Percentiles rank a stretch among this genome's conserved stretches.
phyloP scores from a whole-genome alignment of 2,113 vertebrate genomes.

The Sceloporus undulatus region DNA sequence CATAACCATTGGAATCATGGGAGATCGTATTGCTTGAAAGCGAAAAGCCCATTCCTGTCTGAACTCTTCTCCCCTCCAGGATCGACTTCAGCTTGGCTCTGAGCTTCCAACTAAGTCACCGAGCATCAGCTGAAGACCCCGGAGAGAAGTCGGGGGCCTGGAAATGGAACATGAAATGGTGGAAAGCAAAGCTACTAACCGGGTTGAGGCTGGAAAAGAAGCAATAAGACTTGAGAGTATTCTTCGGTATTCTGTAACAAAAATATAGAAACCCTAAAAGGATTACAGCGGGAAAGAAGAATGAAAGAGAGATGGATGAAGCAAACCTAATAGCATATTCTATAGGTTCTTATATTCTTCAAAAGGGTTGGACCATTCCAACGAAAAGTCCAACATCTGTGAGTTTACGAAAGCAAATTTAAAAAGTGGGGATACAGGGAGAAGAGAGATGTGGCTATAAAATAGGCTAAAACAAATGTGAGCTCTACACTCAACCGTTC shows the following conservation, averaged over 20 bases:
- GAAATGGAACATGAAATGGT: background rate
- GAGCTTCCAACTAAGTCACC: slow-evolving; percentile 52
- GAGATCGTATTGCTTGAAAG: slow-evolving; percentile 69
- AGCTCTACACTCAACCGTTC: too few relatives aligned
- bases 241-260: slow-evolving; percentile 38
- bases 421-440: too few relatives aligned
- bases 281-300: slow-evolving; percentile 8
- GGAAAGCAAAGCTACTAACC: slow-evolving; percentile 5
- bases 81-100: slow-evolving; percentile 38
- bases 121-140: slow-evolving; percentile 32
- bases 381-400: slow-evolving; percentile 40
- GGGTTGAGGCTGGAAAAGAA: background rate
- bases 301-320: slow-evolving; percentile 46
- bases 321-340: slow-evolving; percentile 51
- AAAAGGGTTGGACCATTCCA: slow-evolving; percentile 16
- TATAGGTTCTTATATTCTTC: slow-evolving; percentile 53
- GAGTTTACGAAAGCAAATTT: slow-evolving; percentile 62
- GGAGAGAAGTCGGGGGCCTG: background rate
- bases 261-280: slow-evolving; percentile 41
- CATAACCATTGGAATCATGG: slow-evolving; percentile 35
- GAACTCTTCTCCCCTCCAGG: slow-evolving; percentile 55
- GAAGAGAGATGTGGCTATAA: slow-evolving; percentile 45
- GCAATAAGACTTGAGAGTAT: slow-evolving; percentile 4
- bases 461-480: slow-evolving; percentile 42
- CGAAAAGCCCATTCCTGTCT: slow-evolving; percentile 55